Evolutionary conservation across 2,113 vertebrate genomes (phyloP), one percentile per base, ranked within the genome.

Genomic region (Indicator maculatus): DNA sequence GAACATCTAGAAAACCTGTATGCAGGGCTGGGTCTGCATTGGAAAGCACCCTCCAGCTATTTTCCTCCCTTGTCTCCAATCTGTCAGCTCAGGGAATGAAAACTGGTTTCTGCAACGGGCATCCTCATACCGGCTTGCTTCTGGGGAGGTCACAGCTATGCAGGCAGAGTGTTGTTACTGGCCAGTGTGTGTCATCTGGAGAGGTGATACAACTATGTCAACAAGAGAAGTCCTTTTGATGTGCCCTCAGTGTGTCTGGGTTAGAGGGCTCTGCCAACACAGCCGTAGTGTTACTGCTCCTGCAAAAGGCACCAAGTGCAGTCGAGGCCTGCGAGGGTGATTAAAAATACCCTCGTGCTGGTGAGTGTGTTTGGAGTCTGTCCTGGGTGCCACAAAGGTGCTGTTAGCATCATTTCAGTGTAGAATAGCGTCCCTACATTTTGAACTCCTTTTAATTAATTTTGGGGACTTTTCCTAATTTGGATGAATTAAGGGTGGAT

Each of bases 311-410:
- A 30, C 20, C 0, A 0, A 21, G 58, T 4, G 0, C 41, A 5
- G 14, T 16, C 0, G 0, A 12, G 19, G 26, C 23, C 24, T 59
- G 3, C 33, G 23, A 2, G 50, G 50, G 18, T 5, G 24, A 16
- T 71, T 17, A 6, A 76, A 52, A 72, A 52, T 12, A 39, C 8
- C 61, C 11, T 30, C 6, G 0, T 27, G 28, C 47, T 64, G 52
- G 4, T 33, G 6, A 16, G 36, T 50, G 38, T 9, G 0, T 64
- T 30, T 56, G n/a, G 41, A 9, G 15, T 10, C 18, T 26, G 5
- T 33, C 76, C 76, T 80, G 36, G 30, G 4, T 20, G 50, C 17
- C 30, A 3, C 2, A 1, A 45, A 39, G 18, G 23, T 65, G 30
- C 4, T 47, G 65, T 66, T 44, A 3, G 45, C 4, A 0, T 75